Conservation (phyloP, 23 tunicate species). For the Botrylloides violaceus region DNA sequence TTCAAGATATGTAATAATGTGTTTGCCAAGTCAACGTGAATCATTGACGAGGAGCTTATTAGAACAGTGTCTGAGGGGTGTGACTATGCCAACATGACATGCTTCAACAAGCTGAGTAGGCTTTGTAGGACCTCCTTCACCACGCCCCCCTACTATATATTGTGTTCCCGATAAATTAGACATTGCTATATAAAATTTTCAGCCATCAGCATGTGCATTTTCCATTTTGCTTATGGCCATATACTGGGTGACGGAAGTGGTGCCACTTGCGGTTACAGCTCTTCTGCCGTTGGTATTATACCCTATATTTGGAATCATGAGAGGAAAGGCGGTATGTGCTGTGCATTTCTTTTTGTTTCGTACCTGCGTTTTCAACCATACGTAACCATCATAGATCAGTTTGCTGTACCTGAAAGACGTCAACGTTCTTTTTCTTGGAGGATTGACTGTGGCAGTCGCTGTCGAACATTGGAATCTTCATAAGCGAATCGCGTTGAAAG, state of each 20-base stretch:
- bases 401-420: slow-evolving; percentile 76
- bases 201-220: slow-evolving; percentile 87
- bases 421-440: slow-evolving; percentile 79
- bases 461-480: slow-evolving; percentile 94
- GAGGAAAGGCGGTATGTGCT: slow-evolving; percentile 49
- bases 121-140: too few species aligned
- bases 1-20: too few species aligned
- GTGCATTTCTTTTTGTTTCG: background rate
- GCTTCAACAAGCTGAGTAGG: too few species aligned
- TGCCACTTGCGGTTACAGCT: slow-evolving; percentile 94
- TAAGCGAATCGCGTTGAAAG: slow-evolving; percentile 83
- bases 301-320: slow-evolving; percentile 66
- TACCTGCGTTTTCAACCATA: too few species aligned
- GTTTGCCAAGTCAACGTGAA: too few species aligned
- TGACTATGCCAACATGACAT: background rate
- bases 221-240: slow-evolving; percentile 87
- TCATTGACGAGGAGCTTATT: too few species aligned
- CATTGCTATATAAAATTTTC: background rate
- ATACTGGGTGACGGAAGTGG: slow-evolving; percentile 92
- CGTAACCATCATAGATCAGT: slow-evolving; percentile 83
- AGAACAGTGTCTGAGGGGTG: too few species aligned
- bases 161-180: too few species aligned
- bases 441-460: slow-evolving; percentile 86
- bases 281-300: slow-evolving; percentile 74
- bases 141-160: too few species aligned